Conservation (phyloP, 2,888 invertebrate genomes). For the Metacarcinus magister region DNA sequence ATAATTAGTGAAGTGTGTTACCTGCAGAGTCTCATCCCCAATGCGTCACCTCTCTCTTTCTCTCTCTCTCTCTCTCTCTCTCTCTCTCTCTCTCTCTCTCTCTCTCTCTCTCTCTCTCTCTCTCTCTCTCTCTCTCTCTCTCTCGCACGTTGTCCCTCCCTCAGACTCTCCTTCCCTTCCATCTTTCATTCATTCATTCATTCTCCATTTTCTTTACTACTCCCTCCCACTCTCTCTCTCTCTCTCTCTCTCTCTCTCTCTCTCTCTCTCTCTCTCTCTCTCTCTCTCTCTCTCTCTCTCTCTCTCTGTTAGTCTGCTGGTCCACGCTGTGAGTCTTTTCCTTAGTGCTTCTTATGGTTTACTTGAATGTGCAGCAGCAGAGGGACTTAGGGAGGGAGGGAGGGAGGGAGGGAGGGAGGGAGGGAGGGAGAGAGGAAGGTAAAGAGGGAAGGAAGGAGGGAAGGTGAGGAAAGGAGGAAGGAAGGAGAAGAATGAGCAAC, state of each 20-base stretch:
- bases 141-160: too few relatives aligned
- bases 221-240: not conserved
- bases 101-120: conserved; percentile 35
- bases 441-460: not conserved
- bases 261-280: not conserved
- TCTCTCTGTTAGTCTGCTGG: not conserved
- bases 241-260: not conserved
- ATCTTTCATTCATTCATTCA: too few relatives aligned
- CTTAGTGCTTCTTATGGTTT: not conserved
- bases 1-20: conserved; percentile 36
- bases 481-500: not conserved
- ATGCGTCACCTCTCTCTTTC: not conserved
- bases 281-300: not conserved
- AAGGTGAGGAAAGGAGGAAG: not conserved
- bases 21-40: not conserved
- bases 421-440: not conserved
- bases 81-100: conserved; percentile 52
- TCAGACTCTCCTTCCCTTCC: too few relatives aligned
- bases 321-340: not conserved
- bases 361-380: not conserved
- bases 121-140: not conserved
- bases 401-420: too few relatives aligned
- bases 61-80: conserved; percentile 13
- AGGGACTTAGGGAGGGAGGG: not conserved
- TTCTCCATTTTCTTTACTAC: too few relatives aligned